phyloP scores from a whole-genome alignment of 1,140 invertebrate genomes.

The Gonatopus flavifemur region DNA sequence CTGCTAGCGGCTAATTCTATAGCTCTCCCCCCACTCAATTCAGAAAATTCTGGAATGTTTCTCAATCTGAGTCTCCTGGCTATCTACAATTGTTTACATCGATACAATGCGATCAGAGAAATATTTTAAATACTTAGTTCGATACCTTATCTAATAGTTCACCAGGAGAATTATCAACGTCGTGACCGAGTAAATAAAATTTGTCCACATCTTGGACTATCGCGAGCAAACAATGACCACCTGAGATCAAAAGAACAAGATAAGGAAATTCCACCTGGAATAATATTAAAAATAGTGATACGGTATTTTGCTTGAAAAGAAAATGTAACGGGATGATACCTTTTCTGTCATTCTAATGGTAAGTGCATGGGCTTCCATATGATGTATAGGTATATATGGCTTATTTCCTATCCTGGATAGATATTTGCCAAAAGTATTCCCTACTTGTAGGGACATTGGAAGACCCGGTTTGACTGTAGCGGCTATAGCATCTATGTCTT shows the following conservation, averaged over 20 bases:
- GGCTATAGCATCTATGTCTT: conserved; percentile 87
- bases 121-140: conserved; percentile 5
- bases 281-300: conserved; percentile 1
- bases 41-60: conserved; percentile 74
- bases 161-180: conserved; percentile 85
- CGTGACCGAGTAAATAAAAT: conserved; percentile 78
- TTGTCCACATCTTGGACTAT: conserved; percentile 75
- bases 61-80: conserved; percentile 83
- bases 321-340: conserved; percentile 39
- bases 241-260: conserved; percentile 85
- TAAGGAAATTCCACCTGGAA: conserved; percentile 75
- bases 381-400: conserved; percentile 94
- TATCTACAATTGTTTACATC: conserved; percentile 62
- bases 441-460: conserved; percentile 76
- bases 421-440: conserved; percentile 82
- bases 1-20: conserved; percentile 78
- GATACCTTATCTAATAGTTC: conserved; percentile 87
- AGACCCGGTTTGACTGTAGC: conserved; percentile 88
- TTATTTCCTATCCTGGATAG: conserved; percentile 71
- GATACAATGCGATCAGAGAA: too few species aligned
- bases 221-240: conserved; percentile 86
- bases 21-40: conserved; percentile 78
- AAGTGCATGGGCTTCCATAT: conserved; percentile 98
- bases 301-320: neutral
- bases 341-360: conserved; percentile 74